These are phyloP conservation scores for Notechis scutatus DNA, from an alignment of 2,113 vertebrate genomes.

Conservation along the genomic window DNA sequence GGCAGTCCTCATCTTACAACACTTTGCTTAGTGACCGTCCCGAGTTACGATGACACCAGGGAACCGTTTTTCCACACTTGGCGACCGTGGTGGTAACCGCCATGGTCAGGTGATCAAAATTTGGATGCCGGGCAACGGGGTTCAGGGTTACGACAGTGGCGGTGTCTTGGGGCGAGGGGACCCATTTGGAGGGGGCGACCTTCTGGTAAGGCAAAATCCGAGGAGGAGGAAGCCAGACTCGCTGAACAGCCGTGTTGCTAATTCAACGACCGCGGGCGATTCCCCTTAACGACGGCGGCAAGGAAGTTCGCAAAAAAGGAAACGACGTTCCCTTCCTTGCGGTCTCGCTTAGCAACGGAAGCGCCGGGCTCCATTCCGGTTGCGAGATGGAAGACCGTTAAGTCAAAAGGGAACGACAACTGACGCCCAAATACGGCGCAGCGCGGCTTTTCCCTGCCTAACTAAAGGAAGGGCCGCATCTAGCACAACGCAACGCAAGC, in stretches of 20 bases:
- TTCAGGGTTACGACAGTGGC: too few species aligned
- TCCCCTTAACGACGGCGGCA: too few species aligned
- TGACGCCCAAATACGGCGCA: background rate
- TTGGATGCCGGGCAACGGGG: too few species aligned
- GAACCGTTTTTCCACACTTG: too few species aligned
- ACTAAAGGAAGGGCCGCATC: background rate
- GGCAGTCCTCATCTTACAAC: too few species aligned
- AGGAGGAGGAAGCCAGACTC: background rate
- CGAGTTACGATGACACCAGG: too few species aligned
- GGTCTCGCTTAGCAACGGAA: background rate
- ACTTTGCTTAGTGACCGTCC: too few species aligned
- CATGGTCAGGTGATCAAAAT: too few species aligned
- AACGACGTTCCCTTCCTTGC: fast-evolving
- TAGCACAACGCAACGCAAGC: background rate
- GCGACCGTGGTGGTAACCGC: fast-evolving
- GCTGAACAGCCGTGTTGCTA: too few species aligned
- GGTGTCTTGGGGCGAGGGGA: too few species aligned
- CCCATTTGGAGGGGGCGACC: background rate
- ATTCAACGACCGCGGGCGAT: background rate
- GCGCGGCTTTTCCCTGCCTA: background rate
- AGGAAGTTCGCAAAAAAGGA: background rate
- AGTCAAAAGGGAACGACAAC: background rate
- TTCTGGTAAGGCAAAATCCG: background rate
- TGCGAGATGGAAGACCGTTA: background rate
- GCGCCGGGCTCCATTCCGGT: fast-evolving